Conservation (phyloP, 2,797 vertebrate species). For the Rallus crepitans region DNA sequence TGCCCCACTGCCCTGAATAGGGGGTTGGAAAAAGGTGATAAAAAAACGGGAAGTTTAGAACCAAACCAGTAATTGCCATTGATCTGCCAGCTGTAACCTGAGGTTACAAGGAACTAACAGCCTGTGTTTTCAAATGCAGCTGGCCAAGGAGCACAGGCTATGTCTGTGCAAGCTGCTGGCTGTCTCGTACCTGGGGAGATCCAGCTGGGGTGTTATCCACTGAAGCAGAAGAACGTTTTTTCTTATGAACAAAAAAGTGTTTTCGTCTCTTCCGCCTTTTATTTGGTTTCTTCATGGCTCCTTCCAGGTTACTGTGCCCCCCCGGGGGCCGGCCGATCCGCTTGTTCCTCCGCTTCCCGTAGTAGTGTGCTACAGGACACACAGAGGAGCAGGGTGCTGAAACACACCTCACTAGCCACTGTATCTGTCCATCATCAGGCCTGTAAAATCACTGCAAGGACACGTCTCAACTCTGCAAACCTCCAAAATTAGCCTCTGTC, state of each 20-base stretch:
- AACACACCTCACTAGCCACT: neutral
- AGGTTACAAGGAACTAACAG: neutral
- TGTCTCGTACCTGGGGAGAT: conserved; percentile 90
- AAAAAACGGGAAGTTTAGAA: neutral
- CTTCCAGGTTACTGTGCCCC: conserved; percentile 92
- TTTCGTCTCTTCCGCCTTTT: conserved; percentile 95
- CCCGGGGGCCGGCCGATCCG: conserved; percentile 93
- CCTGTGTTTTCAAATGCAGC: neutral
- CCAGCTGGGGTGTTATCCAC: conserved; percentile 97
- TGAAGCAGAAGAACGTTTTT: conserved; percentile 92
- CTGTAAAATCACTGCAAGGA: neutral
- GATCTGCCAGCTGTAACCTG: neutral
- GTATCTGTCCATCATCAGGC: neutral
- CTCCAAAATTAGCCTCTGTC: neutral
- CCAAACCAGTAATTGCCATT: neutral
- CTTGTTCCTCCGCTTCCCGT: conserved; percentile 94
- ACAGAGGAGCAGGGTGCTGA: conserved; percentile 13
- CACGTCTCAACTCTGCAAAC: neutral
- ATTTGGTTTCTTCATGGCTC: conserved; percentile 91
- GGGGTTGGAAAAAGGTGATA: neutral
- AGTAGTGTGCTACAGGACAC: conserved; percentile 90
- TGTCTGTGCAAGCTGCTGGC: neutral
- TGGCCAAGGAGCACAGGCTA: neutral
- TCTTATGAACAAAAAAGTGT: conserved; percentile 97
- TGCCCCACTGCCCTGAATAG: conserved; percentile 88